Conservation (phyloP, 2,113 vertebrate genomes). For the Platycercus adscitus region DNA sequence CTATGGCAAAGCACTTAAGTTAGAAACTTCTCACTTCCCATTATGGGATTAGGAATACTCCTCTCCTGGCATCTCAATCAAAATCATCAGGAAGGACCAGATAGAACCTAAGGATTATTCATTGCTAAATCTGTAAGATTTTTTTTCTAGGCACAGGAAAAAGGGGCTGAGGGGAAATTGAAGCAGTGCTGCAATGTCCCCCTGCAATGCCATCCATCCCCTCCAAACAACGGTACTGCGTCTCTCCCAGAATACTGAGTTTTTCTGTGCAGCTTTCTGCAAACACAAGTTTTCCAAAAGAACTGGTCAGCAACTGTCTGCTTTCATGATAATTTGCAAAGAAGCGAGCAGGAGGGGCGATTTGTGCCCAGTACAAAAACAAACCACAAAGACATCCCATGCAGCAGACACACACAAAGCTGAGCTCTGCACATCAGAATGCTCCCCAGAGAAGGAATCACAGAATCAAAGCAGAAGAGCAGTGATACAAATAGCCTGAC, state of each 20-base stretch:
- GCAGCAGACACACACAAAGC: background rate
- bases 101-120: background rate
- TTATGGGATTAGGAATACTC: background rate
- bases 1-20: background rate
- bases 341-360: background rate
- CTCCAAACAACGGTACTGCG: background rate
- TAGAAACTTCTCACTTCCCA: background rate
- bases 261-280: constrained; percentile 4
- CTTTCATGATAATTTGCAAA: background rate
- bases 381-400: constrained; percentile 23
- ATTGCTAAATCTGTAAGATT: background rate
- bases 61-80: background rate
- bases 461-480: constrained; percentile 38
- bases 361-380: background rate
- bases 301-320: background rate
- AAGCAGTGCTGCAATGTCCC: background rate
- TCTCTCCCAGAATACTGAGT: background rate
- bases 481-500: constrained; percentile 27
- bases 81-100: background rate
- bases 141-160: background rate
- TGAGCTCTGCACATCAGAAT: constrained; percentile 3
- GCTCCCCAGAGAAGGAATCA: constrained; percentile 22
- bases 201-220: background rate
- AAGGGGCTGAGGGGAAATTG: background rate
- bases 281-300: background rate